Base-by-base conservation (phyloP, 2,797 vertebrate species). In the Bucorvus abyssinicus region DNA sequence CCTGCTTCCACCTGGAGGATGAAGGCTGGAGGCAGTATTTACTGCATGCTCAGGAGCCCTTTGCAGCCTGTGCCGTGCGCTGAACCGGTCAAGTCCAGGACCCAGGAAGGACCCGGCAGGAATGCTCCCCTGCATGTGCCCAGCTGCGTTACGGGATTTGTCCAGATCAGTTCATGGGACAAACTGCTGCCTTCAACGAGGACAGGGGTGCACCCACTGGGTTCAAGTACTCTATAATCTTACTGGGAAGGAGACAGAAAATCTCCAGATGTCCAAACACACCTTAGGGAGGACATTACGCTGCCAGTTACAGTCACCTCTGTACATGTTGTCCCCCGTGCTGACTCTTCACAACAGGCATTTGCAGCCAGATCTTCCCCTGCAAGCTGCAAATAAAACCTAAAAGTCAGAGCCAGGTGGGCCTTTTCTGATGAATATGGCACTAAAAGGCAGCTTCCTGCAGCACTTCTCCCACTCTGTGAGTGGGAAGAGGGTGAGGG, bases 381-480 rank as follows among this genome's bases (percentile, higher is more conserved):
- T 22, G 42, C 44, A 63, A 81, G n/a, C 44, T 67, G 55, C 53
- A 86, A 82, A 76, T 60, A 64, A 64, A 93, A 27, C 32, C 8
- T 55, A 12, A 34, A 93, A 82, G 44, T 60, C 32, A 19, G 4
- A n/a, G 53, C 73, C 95, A 87, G 82, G 77, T 91, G 85, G 59
- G 80, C 29, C 69, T 87, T 94, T 95, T 76, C 77, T 76, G 85
- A 34, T 82, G 36, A 56, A 50, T 64, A 60, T 6, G 34, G 59
- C 75, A 47, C 91, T 87, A 15, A 90, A 87, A 84, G 67, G 64
- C 73, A 90, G 74, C 59, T 93, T 88, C 87, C 89, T 90, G 89
- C 77, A 88, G 59, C 38, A 50, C 64, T 89, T 87, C 64, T 87
- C 61, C 50, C 47, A 42, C 69, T 61, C 57, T 6, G 14, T 9